Conservation (phyloP, 1,140 invertebrate species). For the Nylanderia fulva region DNA sequence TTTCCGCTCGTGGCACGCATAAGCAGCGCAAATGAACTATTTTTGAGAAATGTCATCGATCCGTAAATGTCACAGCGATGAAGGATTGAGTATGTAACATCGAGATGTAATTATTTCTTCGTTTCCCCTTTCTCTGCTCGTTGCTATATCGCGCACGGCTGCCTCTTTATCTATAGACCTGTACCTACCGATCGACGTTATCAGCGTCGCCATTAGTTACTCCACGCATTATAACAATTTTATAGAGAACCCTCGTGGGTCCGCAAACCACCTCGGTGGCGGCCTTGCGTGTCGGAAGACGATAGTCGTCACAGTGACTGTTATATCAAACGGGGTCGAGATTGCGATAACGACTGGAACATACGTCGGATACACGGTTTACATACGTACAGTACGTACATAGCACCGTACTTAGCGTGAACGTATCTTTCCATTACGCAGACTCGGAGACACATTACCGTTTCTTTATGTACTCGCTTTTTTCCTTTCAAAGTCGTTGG, state of each 20-base stretch:
- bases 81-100: slow-evolving; percentile 7
- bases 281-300: slow-evolving; percentile 83
- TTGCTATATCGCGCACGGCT: slow-evolving; percentile 21
- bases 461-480: slow-evolving; percentile 32
- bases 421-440: slow-evolving; percentile 73
- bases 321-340: slow-evolving; percentile 84
- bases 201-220: slow-evolving; percentile 74
- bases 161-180: slow-evolving; percentile 4
- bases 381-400: slow-evolving; percentile 69
- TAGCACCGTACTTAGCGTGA: slow-evolving; percentile 63
- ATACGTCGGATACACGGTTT: slow-evolving; percentile 81
- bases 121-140: background rate
- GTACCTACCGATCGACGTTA: slow-evolving; percentile 59
- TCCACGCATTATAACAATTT: slow-evolving; percentile 75
- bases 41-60: slow-evolving; percentile 34
- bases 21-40: slow-evolving; percentile 14
- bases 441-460: slow-evolving; percentile 47
- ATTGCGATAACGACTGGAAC: slow-evolving; percentile 83
- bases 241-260: slow-evolving; percentile 70
- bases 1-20: slow-evolving; percentile 40
- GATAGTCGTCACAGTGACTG: slow-evolving; percentile 85
- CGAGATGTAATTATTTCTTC: slow-evolving; percentile 23
- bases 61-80: background rate
- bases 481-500: slow-evolving; percentile 44
- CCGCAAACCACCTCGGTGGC: slow-evolving; percentile 67